Evolutionary conservation across 2,888 invertebrate genomes (phyloP).

Genomic region (Geotrupes spiniger): DNA sequence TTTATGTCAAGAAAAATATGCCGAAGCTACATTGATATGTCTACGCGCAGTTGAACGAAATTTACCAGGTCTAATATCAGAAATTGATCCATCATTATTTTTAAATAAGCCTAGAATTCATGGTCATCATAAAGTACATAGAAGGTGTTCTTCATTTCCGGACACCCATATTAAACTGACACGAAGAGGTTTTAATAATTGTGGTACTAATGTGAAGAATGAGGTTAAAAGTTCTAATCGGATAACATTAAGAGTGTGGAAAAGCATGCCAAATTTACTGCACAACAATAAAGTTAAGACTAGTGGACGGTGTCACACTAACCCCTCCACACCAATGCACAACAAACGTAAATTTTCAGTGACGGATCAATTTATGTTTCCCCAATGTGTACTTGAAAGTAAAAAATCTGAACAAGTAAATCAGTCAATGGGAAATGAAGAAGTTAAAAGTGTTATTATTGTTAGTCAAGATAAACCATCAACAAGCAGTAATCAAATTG

Average conservation of each 20-base stretch:
- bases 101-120: constrained; percentile 37
- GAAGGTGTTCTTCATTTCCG: constrained; percentile 59
- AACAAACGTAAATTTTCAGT: constrained; percentile 25
- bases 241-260: constrained; percentile 48
- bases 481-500: constrained; percentile 7
- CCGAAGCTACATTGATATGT: constrained; percentile 61
- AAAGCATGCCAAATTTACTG: constrained; percentile 49
- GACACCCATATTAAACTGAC: constrained; percentile 41
- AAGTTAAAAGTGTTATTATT: constrained; percentile 38
- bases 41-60: constrained; percentile 63
- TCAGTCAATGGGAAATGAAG: constrained; percentile 6
- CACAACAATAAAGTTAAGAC: too few relatives aligned
- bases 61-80: constrained; percentile 59
- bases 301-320: too few relatives aligned
- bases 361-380: constrained; percentile 3
- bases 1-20: constrained; percentile 58
- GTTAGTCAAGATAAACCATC: constrained; percentile 41
- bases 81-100: constrained; percentile 59
- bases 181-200: constrained; percentile 5
- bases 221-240: constrained; percentile 16
- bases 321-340: constrained; percentile 44
- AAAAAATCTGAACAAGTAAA: constrained; percentile 6
- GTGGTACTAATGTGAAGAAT: too few relatives aligned
- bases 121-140: constrained; percentile 51
- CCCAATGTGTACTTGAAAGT: constrained; percentile 6